Conservation (phyloP, 2,888 invertebrate species). For the Sepiola atlantica region DNA sequence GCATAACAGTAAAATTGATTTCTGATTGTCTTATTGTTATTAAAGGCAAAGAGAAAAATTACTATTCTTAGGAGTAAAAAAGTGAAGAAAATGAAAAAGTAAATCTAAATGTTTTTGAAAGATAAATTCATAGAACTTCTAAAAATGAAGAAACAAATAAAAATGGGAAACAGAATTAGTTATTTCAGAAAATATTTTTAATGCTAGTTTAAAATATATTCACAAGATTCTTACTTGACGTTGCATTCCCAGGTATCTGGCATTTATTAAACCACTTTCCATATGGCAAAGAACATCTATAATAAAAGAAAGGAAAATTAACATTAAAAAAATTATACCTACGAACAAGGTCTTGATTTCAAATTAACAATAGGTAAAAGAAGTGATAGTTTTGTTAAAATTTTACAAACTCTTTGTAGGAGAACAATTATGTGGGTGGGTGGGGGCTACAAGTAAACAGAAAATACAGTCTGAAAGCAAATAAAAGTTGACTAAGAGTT, state of each 20-base stretch:
- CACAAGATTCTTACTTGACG: conserved; percentile 62
- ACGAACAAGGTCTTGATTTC: not conserved
- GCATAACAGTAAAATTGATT: not conserved
- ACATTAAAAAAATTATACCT: not conserved
- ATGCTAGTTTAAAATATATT: not conserved
- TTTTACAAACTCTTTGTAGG: not conserved
- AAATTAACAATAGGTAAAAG: not conserved
- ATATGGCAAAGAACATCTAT: conserved; percentile 65
- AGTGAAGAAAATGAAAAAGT: not conserved
- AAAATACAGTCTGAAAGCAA: too few species aligned
- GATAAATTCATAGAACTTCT: too few species aligned
- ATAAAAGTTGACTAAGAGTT: too few species aligned
- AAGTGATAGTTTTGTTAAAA: not conserved
- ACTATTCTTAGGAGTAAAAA: not conserved
- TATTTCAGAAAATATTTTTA: too few species aligned
- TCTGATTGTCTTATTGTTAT: not conserved
- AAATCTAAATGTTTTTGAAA: too few species aligned
- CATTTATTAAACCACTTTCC: conserved; percentile 69
- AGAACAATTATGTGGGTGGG: too few species aligned
- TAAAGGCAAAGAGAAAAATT: not conserved
- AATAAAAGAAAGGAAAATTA: conserved; percentile 42
- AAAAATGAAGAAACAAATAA: too few species aligned
- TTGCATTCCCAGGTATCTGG: conserved; percentile 74
- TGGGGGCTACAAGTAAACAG: too few species aligned
- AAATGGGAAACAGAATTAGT: too few species aligned